Base-by-base conservation (phyloP, 2,113 vertebrate genomes). In the Natator depressus region DNA sequence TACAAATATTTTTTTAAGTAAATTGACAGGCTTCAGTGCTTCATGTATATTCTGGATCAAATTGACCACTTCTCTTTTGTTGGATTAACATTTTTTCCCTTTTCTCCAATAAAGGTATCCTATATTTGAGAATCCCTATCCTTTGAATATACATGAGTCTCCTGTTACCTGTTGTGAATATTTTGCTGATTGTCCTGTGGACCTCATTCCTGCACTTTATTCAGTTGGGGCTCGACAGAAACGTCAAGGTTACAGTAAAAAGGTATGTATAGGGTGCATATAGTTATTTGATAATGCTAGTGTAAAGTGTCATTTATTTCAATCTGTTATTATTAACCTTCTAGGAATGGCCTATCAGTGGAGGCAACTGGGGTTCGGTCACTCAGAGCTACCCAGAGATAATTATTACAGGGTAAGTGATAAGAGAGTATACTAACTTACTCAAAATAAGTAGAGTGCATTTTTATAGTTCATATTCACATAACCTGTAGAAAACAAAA, bases 151-250 rank as follows among this genome's bases (percentile, higher is more conserved):
- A 97, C 99, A 99, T 4, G 99, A 99, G 97, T 99, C 99, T 97
- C 99, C 99, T 0, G 99, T 99, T 93, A 99, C 99, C n/a, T 99
- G 99, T 98, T 99, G 99, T 87, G 99, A 99, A 97, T 99, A 99
- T 98, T 99, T 99, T 97, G 99, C 99, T 90, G 99, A 99, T 98
- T 99, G 99, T 98, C 99, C 99, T 91, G 99, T 98, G 97, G 99
- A 99, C 97, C 98, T 99, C 97, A 99, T 99, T 98, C 99, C 99
- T 98, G 99, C 99, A 98, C 99, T 99, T 98, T 99, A 99, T 98
- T 99, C 99, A 88, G 99, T 99, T 94, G 99, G 99, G 87, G 99
- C 99, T 54, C 98, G 99, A 95, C 99, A 99, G 98, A 99, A 99
- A 96, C 99, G 99, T 95, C 99, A 99, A 98, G 99, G 99, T 93